Base-by-base conservation (phyloP, 2,113 vertebrate genomes). In the Gopherus flavomarginatus region DNA sequence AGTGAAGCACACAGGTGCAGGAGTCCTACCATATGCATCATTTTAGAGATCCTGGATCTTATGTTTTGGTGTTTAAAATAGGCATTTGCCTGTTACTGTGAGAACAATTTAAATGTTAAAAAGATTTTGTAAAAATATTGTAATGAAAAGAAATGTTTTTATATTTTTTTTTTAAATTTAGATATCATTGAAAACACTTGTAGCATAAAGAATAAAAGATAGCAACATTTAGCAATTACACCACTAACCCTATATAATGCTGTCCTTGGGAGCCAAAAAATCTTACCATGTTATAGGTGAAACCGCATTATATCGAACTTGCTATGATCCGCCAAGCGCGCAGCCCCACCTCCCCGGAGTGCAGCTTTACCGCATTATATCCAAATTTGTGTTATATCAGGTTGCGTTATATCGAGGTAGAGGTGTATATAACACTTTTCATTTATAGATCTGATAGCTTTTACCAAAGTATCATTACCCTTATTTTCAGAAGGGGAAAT, bases 81-180 rank as follows among this genome's bases (percentile, higher is more conserved):
- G 35, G 35, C 81, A 86, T 81, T 89, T 86, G 5, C 35, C 11
- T 53, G 57, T 57, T 85, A 72, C 49, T 94, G 72, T 77, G 89
- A 24, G 1, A 83, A 78, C 53, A 42, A 89, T 35, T 38, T 52
- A 85, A 94, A 87, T n/a, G 81, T 52, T 86, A 78, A 56, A 88
- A 81, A 95, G 81, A 90, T 80, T 95, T 86, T 95, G 87, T 94
- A 86, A 93, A 57, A 83, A 94, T 95, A 95, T 81, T 95, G 93
- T 92, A 93, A 96, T 57, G 72, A n/a, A 69, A 19, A 19, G 62
- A 69, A n/a, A 69, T n/a, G 62, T n/a, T n/a, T 69, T 14, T 31
- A 62, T 50, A 50, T 50, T 17, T n/a, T 62, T 38, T 65, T 65
- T 5, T 19, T 35, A 65, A n/a, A 69, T 35, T 93, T 62, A 85